Evolutionary conservation across 1,140 invertebrate species (phyloP), one percentile per base, ranked within the genome.

Genomic region (Procambarus virginalis): DNA sequence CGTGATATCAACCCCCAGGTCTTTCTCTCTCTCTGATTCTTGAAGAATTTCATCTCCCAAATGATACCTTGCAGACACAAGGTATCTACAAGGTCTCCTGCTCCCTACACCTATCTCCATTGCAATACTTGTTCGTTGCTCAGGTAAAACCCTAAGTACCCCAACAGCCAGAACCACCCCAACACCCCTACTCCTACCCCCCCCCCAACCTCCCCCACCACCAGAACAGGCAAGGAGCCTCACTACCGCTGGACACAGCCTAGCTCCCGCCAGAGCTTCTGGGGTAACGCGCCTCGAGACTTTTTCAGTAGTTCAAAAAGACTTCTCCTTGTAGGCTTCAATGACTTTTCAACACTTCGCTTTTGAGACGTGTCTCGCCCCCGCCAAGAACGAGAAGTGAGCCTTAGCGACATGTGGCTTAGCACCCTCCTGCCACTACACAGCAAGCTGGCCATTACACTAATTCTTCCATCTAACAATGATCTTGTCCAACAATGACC

Each of bases 401-500:
- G 68, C 68, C 68, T 73, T 73, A 73, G 68, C 68, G 68, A 14
- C n/a, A 20, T 9, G 68, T 45, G 68, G 68, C n/a, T 73, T 73
- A 34, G 68, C 22, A 34, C 68, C 34, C 2, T 2, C 68, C 34
- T 73, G n/a, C 5, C n/a, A 14, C 68, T 1, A 34, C 34, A 34
- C 34, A 34, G 34, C 34, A 6, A 73, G 68, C n/a, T 73, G 68
- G 68, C 68, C 68, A 73, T 73, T 73, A 73, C 68, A 34, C 68
- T 73, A 73, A 73, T 73, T 73, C 68, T 73, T 34, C 22, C 68
- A 73, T 73, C 68, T n/a, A 73, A 73, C 68, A 73, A 73, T 73
- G 68, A 73, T 73, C 68, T 73, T 73, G 68, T 73, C 68, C 68
- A 73, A 73, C 68, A 73, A 73, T 73, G 68, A 73, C 45, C 68